Percentiles rank a stretch among this genome's conserved stretches.
Evolutionary conservation across 2,113 vertebrate genomes (phyloP).

Genomic region (Clarias macrocephalus): DNA sequence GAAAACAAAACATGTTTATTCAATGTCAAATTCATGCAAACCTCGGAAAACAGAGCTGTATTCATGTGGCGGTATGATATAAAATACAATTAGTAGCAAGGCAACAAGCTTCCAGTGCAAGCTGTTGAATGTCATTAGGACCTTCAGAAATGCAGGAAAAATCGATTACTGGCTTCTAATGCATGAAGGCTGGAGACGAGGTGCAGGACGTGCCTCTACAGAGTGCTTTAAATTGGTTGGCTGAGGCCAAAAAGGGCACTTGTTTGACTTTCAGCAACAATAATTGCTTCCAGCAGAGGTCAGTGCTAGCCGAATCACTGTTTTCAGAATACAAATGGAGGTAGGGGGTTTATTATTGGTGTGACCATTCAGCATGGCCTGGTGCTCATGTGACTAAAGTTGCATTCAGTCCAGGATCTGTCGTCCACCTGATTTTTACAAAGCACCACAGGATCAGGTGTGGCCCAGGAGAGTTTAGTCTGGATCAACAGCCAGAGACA

Average conservation of each 20-base stretch:
- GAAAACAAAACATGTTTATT: conserved; percentile 15
- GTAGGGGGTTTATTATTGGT: conserved; percentile 19
- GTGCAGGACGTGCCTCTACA: conserved; percentile 27
- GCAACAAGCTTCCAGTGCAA: not conserved
- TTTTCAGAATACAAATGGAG: conserved; percentile 46
- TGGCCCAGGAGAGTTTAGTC: conserved; percentile 17
- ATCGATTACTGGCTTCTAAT: conserved; percentile 59
- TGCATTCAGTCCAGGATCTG: conserved; percentile 5
- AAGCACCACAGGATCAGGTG: conserved; percentile 18
- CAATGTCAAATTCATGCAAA: not conserved
- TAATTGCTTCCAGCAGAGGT: conserved; percentile 61
- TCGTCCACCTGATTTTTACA: not conserved
- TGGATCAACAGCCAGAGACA: conserved; percentile 17
- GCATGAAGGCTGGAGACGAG: conserved; percentile 38
- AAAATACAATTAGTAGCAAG: conserved; percentile 33
- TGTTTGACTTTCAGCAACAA: conserved; percentile 49
- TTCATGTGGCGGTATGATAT: conserved; percentile 7
- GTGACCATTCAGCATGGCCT: conserved; percentile 24
- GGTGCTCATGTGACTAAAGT: not conserved
- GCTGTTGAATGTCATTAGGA: conserved; percentile 56
- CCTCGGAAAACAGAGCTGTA: conserved; percentile 6
- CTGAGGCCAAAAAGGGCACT: conserved; percentile 41
- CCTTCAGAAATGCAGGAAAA: conserved; percentile 62
- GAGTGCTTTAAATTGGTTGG: conserved; percentile 48
- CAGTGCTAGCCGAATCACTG: conserved; percentile 39